A percentile compares a stretch with the other conserved stretches of the same genome.
Evolutionary conservation across 2,888 invertebrate genomes (phyloP).

Genomic region (Phaonia tiefii): DNA sequence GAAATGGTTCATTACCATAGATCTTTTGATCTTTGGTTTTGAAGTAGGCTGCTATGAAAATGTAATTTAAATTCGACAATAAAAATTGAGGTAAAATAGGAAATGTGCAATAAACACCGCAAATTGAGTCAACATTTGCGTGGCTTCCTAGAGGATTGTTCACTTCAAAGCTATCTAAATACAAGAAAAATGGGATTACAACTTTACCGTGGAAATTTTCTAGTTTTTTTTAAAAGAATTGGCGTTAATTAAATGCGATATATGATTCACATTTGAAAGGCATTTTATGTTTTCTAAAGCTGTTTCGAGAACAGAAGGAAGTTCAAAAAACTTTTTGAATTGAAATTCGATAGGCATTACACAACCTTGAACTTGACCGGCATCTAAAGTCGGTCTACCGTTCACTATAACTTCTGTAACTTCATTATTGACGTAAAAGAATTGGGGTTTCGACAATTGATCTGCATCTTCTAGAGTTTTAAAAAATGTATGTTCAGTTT

Average conservation of each 20-base stretch:
- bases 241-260: slow-evolving; percentile 50
- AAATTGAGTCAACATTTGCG: slow-evolving; percentile 55
- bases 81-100: slow-evolving; percentile 55
- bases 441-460: slow-evolving; percentile 45
- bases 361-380: slow-evolving; percentile 30
- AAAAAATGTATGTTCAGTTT: slow-evolving; percentile 8
- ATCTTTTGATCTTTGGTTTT: slow-evolving; percentile 49
- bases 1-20: slow-evolving; percentile 56
- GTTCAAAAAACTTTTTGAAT: slow-evolving; percentile 58
- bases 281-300: slow-evolving; percentile 47
- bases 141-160: slow-evolving; percentile 61
- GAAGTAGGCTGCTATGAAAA: slow-evolving; percentile 58
- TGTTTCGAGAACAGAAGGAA: slow-evolving; percentile 45
- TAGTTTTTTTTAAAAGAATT: slow-evolving; percentile 43
- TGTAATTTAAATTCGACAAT: slow-evolving; percentile 52
- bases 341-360: slow-evolving; percentile 38
- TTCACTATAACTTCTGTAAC: slow-evolving; percentile 53
- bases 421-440: slow-evolving; percentile 57
- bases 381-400: slow-evolving; percentile 55
- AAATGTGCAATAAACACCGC: slow-evolving; percentile 59
- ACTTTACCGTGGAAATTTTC: slow-evolving; percentile 35
- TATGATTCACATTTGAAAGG: slow-evolving; percentile 22
- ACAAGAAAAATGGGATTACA: slow-evolving; percentile 55
- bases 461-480: slow-evolving; percentile 28
- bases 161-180: slow-evolving; percentile 56